Percentiles rank a stretch among this genome's conserved stretches.
Evolutionary conservation across 2,888 invertebrate genomes (phyloP).

Genomic region (Malthinus flaveolus): DNA sequence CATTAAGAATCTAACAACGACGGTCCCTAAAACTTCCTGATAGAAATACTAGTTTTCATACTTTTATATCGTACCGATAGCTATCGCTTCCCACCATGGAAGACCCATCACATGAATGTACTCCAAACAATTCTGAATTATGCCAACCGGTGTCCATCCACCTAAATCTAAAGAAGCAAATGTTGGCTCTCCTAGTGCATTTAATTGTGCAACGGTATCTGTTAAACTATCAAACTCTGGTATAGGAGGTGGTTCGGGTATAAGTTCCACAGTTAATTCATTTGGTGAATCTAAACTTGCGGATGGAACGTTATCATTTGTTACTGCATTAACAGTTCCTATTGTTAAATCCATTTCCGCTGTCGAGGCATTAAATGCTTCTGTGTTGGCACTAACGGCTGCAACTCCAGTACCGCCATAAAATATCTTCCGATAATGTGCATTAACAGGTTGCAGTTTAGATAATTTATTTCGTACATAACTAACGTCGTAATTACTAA

Average conservation of each 20-base stretch:
- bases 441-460: too few relatives aligned
- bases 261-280: slow-evolving; percentile 13
- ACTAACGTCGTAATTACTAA: too few relatives aligned
- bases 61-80: slow-evolving; percentile 60
- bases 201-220: slow-evolving; percentile 44
- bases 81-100: slow-evolving; percentile 94
- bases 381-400: background rate
- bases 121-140: slow-evolving; percentile 81
- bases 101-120: slow-evolving; percentile 79
- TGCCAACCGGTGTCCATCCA: slow-evolving; percentile 79
- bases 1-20: slow-evolving; percentile 72
- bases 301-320: background rate
- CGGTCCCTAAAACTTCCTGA: slow-evolving; percentile 63
- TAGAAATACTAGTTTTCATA: background rate
- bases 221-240: slow-evolving; percentile 46
- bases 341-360: background rate
- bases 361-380: background rate
- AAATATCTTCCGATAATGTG: too few relatives aligned
- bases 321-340: background rate
- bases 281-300: background rate
- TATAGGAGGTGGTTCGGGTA: slow-evolving; percentile 44
- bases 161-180: slow-evolving; percentile 83
- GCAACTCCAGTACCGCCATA: background rate
- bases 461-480: too few relatives aligned
- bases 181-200: slow-evolving; percentile 70